Evolutionary conservation across 2,113 vertebrate genomes (phyloP), one percentile per base, ranked within the genome.

Genomic region (Poeciliopsis retropinna): DNA sequence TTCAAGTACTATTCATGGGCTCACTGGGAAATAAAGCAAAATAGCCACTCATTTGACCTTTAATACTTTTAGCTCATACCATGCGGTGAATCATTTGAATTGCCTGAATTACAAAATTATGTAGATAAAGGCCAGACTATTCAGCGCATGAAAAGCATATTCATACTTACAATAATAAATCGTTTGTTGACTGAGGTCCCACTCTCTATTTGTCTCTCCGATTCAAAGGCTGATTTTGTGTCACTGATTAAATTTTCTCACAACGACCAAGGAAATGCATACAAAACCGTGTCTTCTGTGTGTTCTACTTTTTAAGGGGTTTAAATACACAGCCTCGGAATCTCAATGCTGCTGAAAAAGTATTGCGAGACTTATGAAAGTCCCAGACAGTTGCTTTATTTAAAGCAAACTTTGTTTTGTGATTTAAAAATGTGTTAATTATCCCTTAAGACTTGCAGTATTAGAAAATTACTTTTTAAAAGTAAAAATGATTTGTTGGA

Each of bases 91-190:
- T 61, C 30, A 68, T 65, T 65, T 72, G 17, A 77, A 70, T 29
- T 60, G 41, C n/a, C 12, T 67, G 13, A 73, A 72, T 28, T 62
- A 69, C 15, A 51, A 47, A 47, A 76, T 37, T 44, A 32, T 19
- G 19, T 70, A 66, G 75, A 66, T 71, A 64, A 85, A 80, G 61
- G 72, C 76, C 75, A 71, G 69, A 29, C 12, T 75, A 62, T 72
- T 78, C 41, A 68, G 64, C 67, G 72, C 57, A 41, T 78, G 14
- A 76, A 69, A 27, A 70, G 62, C 63, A 54, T 44, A 61, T 17
- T 74, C 32, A 63, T 75, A 29, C 41, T 57, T 60, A 68, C 57
- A 61, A 19, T 62, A 57, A 81, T 44, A 64, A 29, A 71, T 71
- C 54, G 31, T 82, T 65, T 75, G 63, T 75, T 77, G 77, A 66